Base-by-base conservation (phyloP, 2,797 vertebrate genomes). In the Pangasius djambal region DNA sequence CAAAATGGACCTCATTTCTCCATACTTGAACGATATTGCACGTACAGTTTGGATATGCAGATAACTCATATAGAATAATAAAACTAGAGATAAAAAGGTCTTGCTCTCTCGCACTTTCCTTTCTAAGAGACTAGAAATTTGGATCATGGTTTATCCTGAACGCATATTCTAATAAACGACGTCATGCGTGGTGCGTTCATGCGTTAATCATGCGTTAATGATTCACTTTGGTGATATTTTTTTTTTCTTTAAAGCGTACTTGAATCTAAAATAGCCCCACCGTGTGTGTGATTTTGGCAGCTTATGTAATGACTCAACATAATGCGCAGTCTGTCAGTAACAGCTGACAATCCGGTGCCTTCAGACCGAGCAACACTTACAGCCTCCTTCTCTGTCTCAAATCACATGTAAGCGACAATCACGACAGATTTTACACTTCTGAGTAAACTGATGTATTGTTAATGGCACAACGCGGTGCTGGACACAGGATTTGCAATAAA, bases 301-400 rank as follows among this genome's bases (percentile, higher is more conserved):
- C 89, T 90, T 91, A 91, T 91, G 90, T 89, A 86, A 90, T 90
- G 18, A 91, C 77, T 86, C 89, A 93, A 84, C 50, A 55, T 86
- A 92, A 89, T 86, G 28, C 88, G 89, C 91, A 86, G 87, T 77
- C 82, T 90, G 86, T 91, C 89, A 72, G 67, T 40, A 88, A 83
- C 89, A 90, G 89, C 87, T 89, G 91, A 89, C 72, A 74, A 77
- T 86, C 85, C 78, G 57, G 84, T 65, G 84, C 28, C 16, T 75
- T 89, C 55, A 75, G 79, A 40, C 31, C 61, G 87, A 90, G 85
- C 89, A 91, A 69, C 86, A 91, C 85, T 79, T 81, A 89, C 84
- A 85, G 50, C 40, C 31, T 74, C 50, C 22, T 72, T 70, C 22
- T 59, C 15, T 61, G 37, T 86, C 13, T 74, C 44, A 52, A 9